Evolutionary conservation across 2,113 vertebrate species (phyloP), one percentile per base, ranked within the genome.

Genomic region (Centrocercus urophasianus): DNA sequence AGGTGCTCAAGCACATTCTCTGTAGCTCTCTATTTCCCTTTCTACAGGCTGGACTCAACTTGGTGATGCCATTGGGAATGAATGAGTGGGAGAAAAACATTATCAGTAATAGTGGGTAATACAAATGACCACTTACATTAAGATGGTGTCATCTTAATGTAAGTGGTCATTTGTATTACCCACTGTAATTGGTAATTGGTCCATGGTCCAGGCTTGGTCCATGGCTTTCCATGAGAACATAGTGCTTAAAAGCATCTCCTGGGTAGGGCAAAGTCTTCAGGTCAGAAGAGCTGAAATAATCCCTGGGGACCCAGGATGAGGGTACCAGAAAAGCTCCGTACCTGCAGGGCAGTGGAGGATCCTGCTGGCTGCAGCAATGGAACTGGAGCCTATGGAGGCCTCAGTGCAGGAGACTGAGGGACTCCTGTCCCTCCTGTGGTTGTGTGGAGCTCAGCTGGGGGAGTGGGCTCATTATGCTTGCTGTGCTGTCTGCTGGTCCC

Each of bases 131-230:
- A n/a, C 61, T 87, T 83, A 60, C 36, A 45, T 32, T 25, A 76
- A 61, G 66, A 63, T 36, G 34, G 34, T 34, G 34, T 10, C 38
- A 38, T 38, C 38, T 38, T 38, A 38, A 38, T 10, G 38, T 38
- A 38, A 38, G 38, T 38, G 38, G 38, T 38, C 38, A 38, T 38
- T 38, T 38, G 38, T 38, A 38, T 10, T 38, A 38, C 38, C 38
- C 38, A 10, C 38, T 38, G 38, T 38, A 38, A 38, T 38, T 38
- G 36, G 36, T 38, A 38, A 38, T 38, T 38, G 38, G 8, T 38
- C 38, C 38, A 38, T 38, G 38, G 38, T 38, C 40, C 67, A 52
- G 36, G 61, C 82, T 64, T 70, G 32, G 28, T 45, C 0, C 0
- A n/a, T 56, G 47, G 14, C 72, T 60, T 83, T 75, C 38, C 4